A percentile compares a stretch with the other conserved stretches of the same genome.
phyloP scores from a whole-genome alignment of 2,888 invertebrate species.

The Rhagonycha fulva region DNA sequence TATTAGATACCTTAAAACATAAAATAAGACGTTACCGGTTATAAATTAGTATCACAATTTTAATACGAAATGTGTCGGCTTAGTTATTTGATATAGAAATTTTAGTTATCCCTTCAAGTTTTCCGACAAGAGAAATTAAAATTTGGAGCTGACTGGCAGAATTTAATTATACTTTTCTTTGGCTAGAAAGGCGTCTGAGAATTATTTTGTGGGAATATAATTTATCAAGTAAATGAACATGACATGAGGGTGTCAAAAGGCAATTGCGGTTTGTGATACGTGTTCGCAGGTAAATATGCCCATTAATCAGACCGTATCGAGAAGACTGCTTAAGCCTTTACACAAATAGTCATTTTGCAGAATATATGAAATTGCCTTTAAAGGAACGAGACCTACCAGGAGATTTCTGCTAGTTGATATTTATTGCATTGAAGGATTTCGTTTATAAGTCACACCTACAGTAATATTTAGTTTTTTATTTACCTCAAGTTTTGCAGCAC shows the following conservation, averaged over 20 bases:
- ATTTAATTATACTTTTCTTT: conserved; percentile 47
- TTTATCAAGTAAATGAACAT: conserved; percentile 48
- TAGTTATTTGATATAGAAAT: not conserved
- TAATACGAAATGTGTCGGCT: not conserved
- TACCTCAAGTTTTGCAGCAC: not conserved
- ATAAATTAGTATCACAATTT: not conserved
- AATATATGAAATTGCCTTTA: conserved; percentile 22
- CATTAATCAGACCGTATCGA: conserved; percentile 28
- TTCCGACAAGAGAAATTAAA: conserved; percentile 30
- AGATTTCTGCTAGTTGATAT: conserved; percentile 11
- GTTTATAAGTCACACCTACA: not conserved
- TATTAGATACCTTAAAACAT: not conserved
- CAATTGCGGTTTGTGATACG: conserved; percentile 30
- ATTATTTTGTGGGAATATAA: conserved; percentile 44
- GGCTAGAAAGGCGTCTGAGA: conserved; percentile 35
- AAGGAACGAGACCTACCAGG: conserved; percentile 17
- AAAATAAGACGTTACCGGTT: not conserved
- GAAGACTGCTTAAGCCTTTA: conserved; percentile 24
- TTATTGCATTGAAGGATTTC: conserved; percentile 15
- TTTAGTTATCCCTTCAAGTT: conserved; percentile 8
- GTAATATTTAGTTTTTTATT: not conserved
- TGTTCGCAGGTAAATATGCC: conserved; percentile 26
- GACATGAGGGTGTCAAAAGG: conserved; percentile 49
- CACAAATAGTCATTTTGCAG: conserved; percentile 29
- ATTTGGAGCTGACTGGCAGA: conserved; percentile 46